These are phyloP conservation scores for Myotis brandtii DNA, from an alignment of 2,113 vertebrate genomes.

Conservation along the genomic window DNA sequence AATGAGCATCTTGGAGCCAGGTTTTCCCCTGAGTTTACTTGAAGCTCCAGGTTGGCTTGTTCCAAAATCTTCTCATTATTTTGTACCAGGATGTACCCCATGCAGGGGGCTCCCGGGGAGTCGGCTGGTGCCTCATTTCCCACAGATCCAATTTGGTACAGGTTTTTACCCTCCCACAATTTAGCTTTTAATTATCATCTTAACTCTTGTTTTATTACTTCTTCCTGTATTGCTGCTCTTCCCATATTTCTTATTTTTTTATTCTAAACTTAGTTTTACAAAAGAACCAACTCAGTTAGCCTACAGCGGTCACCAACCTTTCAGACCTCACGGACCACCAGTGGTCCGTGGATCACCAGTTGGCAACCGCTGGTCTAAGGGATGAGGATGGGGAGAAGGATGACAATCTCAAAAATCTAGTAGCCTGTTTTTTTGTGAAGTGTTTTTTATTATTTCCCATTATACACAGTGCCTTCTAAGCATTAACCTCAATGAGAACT, in stretches of 20 bases:
- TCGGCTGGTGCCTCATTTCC: background rate
- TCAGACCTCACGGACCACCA: too few relatives aligned
- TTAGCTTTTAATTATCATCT: background rate
- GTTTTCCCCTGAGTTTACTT: background rate
- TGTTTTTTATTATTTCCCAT: background rate
- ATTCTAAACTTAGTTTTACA: constrained; percentile 32
- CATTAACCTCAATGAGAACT: background rate
- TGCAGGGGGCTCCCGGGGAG: too few relatives aligned
- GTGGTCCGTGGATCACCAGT: too few relatives aligned
- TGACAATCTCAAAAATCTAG: background rate
- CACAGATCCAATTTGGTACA: background rate
- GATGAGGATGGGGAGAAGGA: background rate
- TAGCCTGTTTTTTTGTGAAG: background rate
- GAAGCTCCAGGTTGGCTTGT: background rate
- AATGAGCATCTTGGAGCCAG: background rate
- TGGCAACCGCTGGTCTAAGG: background rate
- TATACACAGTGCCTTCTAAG: background rate
- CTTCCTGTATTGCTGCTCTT: background rate
- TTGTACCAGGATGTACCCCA: too few relatives aligned
- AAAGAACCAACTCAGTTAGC: constrained; percentile 21
- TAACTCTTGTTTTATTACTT: background rate
- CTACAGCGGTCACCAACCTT: too few relatives aligned
- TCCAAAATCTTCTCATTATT: background rate
- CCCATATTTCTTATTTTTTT: background rate
- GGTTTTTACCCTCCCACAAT: background rate